Evolutionary conservation across 2,113 vertebrate genomes (phyloP), one percentile per base, ranked within the genome.

Genomic region (Euleptes europaea): DNA sequence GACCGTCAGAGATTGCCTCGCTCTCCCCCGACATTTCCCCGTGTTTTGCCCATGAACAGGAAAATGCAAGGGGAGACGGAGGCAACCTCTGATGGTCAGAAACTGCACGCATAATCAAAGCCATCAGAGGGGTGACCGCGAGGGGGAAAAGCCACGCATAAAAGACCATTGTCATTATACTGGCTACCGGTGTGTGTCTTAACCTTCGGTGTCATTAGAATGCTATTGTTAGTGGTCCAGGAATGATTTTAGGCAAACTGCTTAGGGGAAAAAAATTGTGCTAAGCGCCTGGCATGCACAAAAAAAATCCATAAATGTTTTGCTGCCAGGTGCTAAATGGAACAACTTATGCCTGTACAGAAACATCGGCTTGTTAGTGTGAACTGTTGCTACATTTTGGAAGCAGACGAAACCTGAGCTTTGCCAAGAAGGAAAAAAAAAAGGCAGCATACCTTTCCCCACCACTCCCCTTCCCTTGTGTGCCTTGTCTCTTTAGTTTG

Each of bases 311-410:
- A 69, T 6, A 35, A 14, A n/a, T 89, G 60, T 85, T 89, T 91
- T 57, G 14, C 87, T 90, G 28, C 76, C 90, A 93, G 82, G 84
- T 88, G 71, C 85, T 93, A 93, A 69, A 49, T 94, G 90, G 92
- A 93, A 88, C 76, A 94, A 88, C 19, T 91, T 93, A 88, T 13
- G 35, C 40, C 57, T 90, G 17, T 78, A 89, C 89, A 80, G 23
- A 90, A 91, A 90, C 75, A 84, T 77, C 65, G 47, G 84, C 83
- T 92, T 51, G 80, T 88, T 94, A 92, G 54, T 42, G 86, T 38
- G 13, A 89, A 86, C 1, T 47, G 87, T 86, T 80, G 79, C 84
- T 84, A 88, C 90, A 72, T 26, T 17, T 89, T 88, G 82, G 76
- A 94, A 90, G 74, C 13, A 87, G 65, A 92, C 73, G 83, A 86